phyloP scores from a whole-genome alignment of 2,797 vertebrate genomes.

The Sylvia borin region DNA sequence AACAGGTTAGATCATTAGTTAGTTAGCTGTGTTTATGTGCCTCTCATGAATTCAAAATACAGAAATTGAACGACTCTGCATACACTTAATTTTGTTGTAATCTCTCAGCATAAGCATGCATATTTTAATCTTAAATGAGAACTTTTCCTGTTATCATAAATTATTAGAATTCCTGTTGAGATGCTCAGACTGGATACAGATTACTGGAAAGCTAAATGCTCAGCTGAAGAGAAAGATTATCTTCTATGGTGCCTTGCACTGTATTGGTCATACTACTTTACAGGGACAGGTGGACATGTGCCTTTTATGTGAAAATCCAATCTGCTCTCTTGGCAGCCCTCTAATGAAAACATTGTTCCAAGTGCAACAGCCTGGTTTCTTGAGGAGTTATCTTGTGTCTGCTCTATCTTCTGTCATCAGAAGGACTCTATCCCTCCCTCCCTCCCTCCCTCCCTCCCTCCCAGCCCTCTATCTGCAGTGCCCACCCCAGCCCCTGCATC shows the following conservation, averaged over 20 bases:
- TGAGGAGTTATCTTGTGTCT: not conserved
- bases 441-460: not conserved
- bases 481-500: not conserved
- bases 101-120: not conserved
- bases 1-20: not conserved
- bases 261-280: not conserved
- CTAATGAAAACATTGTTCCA: not conserved
- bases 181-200: not conserved
- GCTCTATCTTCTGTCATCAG: not conserved
- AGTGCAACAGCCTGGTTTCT: not conserved
- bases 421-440: not conserved
- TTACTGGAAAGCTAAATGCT: not conserved
- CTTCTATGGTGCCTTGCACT: not conserved
- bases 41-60: not conserved
- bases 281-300: not conserved
- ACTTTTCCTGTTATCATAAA: not conserved
- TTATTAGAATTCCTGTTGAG: not conserved
- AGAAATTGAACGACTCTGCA: not conserved
- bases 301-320: not conserved
- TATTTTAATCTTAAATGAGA: not conserved
- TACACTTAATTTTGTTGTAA: not conserved
- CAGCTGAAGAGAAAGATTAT: not conserved
- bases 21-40: not conserved
- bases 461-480: not conserved
- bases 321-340: constrained; percentile 9